Evolutionary conservation across 2,113 vertebrate species (phyloP).

Genomic region (Dermatemys mawii): DNA sequence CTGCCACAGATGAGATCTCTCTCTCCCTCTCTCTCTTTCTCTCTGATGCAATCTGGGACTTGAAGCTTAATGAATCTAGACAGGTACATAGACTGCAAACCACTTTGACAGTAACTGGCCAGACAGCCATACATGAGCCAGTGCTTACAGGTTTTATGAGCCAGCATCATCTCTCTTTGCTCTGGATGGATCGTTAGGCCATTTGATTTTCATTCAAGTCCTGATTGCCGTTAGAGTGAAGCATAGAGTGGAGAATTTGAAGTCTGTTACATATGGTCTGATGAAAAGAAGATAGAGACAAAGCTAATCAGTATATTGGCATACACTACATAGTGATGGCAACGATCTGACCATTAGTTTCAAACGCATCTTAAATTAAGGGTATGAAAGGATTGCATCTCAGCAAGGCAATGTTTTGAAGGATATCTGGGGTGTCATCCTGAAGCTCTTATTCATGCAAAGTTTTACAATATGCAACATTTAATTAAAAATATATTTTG

Average conservation of each 20-base stretch:
- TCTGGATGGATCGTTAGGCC: neutral
- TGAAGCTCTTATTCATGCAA: neutral
- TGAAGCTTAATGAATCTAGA: neutral
- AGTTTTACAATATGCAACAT: neutral
- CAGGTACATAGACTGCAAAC: neutral
- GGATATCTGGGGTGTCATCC: neutral
- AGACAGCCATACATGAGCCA: neutral
- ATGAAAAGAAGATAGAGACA: fast-evolving
- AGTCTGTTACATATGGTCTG: neutral
- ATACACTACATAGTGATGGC: neutral
- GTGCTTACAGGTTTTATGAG: neutral
- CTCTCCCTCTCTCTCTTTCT: neutral
- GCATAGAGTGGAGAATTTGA: neutral
- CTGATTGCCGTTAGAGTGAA: neutral
- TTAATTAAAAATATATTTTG: neutral
- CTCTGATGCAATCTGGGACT: neutral
- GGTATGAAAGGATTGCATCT: neutral
- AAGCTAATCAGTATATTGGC: fast-evolving
- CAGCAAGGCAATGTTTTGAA: neutral
- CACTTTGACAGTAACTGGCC: neutral
- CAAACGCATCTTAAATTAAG: neutral
- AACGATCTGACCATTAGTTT: neutral
- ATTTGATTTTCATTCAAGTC: neutral
- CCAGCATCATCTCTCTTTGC: neutral
- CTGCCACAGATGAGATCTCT: neutral